Evolutionary conservation across 2,113 vertebrate species (phyloP).

Genomic region (zebrafish (Danio rerio)): GRCz12tu NC_133186.1:34002001-34002500

Average conservation of each 20-base stretch:
- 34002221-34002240: background rate
- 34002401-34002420: background rate
- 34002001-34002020: background rate
- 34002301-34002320: background rate
- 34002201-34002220: constrained; percentile 30
- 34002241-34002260: constrained; percentile 13
- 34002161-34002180: constrained; percentile 32
- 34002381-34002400: background rate
- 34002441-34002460: background rate
- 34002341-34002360: too few species aligned
- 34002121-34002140: constrained; percentile 1
- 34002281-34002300: background rate
- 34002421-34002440: background rate
- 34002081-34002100: constrained; percentile 7
- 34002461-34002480: background rate
- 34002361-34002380: background rate
- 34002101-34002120: background rate
- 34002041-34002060: constrained; percentile 11
- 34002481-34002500: background rate
- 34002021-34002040: background rate
- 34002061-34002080: background rate
- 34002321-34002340: too few species aligned
- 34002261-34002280: background rate
- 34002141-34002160: constrained; percentile 2
- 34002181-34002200: constrained; percentile 54